phyloP scores from a whole-genome alignment of 2,797 vertebrate species.

The Onychomys torridus region DNA sequence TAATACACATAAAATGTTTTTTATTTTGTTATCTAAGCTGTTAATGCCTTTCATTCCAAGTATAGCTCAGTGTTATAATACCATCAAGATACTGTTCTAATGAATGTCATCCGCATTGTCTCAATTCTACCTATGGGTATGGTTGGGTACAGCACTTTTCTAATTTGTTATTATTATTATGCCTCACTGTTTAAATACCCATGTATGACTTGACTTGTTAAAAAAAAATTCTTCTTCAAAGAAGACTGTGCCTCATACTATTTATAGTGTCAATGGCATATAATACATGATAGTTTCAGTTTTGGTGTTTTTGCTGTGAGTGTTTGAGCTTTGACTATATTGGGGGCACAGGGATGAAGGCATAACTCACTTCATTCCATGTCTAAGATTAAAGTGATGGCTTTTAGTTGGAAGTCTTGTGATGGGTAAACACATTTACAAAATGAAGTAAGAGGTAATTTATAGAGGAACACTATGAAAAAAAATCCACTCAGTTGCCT shows the following conservation, averaged over 20 bases:
- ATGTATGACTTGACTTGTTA: constrained; percentile 16
- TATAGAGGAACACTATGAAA: constrained; percentile 56
- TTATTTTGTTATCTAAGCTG: not conserved
- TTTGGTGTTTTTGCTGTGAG: not conserved
- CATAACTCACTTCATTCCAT: not conserved
- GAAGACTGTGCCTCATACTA: not conserved
- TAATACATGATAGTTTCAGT: not conserved
- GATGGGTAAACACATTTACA: not conserved
- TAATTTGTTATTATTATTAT: not conserved
- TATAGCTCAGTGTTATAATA: not conserved
- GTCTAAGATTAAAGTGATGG: not conserved
- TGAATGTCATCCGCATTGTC: not conserved
- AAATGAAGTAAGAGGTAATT: constrained; percentile 46
- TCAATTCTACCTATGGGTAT: accelerated
- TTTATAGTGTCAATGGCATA: not conserved
- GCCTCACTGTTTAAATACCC: not conserved
- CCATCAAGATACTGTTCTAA: not conserved
- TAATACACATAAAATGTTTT: not conserved
- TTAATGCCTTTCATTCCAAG: not conserved
- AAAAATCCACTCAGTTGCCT: constrained; percentile 63
- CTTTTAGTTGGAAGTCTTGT: not conserved
- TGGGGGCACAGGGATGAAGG: not conserved
- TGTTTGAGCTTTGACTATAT: constrained; percentile 1
- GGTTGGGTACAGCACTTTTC: not conserved
- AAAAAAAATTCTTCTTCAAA: constrained; percentile 10